Percentiles rank a stretch among this genome's conserved stretches.
Conservation (phyloP, 2,888 invertebrate species). For the Xanthorhoe spadicearia region DNA sequence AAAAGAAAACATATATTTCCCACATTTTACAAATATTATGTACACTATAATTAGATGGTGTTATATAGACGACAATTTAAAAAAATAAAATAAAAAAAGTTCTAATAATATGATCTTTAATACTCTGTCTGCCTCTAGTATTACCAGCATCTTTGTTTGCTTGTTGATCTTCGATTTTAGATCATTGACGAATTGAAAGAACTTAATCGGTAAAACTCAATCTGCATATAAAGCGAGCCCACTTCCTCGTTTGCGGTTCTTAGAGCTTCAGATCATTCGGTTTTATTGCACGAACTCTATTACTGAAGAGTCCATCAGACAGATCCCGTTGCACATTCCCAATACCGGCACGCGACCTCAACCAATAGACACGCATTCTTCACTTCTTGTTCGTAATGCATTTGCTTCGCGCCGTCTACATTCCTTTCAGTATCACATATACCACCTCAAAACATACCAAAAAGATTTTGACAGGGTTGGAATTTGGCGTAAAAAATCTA, state of each 20-base stretch:
- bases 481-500: too few relatives aligned
- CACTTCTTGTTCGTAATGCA: slow-evolving; percentile 49
- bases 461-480: too few relatives aligned
- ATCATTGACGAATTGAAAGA: too few relatives aligned
- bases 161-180: too few relatives aligned
- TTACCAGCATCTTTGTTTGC: too few relatives aligned
- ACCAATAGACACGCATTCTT: slow-evolving; percentile 69
- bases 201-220: not conserved
- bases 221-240: slow-evolving; percentile 5
- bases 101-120: too few relatives aligned
- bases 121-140: too few relatives aligned
- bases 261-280: slow-evolving; percentile 21
- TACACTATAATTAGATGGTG: too few relatives aligned
- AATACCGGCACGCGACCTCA: slow-evolving; percentile 69
- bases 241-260: slow-evolving; percentile 12
- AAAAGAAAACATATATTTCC: too few relatives aligned
- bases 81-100: too few relatives aligned
- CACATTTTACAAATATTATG: not conserved
- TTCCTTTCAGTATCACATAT: slow-evolving; percentile 14
- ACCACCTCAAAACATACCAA: not conserved
- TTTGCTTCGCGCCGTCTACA: slow-evolving; percentile 42
- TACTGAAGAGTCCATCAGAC: slow-evolving; percentile 51
- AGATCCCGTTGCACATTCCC: slow-evolving; percentile 71
- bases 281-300: slow-evolving; percentile 42
- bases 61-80: too few relatives aligned